Percentiles rank a stretch among this genome's conserved stretches.
These are phyloP conservation scores for Itoplectis maculator DNA, from an alignment of 2,888 invertebrate species.

Conservation along the genomic window DNA sequence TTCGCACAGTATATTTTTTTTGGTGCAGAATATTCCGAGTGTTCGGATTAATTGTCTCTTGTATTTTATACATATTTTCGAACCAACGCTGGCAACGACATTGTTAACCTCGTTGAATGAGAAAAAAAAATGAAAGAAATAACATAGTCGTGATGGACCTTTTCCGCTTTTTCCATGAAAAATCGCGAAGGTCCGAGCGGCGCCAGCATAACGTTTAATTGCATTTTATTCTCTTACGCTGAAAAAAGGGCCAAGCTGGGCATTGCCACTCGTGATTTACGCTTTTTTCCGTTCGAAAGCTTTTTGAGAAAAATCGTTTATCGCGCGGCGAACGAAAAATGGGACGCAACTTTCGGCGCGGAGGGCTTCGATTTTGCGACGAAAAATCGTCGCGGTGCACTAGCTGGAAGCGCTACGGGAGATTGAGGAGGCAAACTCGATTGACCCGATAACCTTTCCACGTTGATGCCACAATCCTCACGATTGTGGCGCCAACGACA, in stretches of 20 bases:
- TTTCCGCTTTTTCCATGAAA: background rate
- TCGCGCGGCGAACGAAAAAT: background rate
- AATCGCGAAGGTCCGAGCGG: background rate
- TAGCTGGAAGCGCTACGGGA: slow-evolving; percentile 11
- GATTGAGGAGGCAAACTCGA: slow-evolving; percentile 60
- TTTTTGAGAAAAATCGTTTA: slow-evolving; percentile 11
- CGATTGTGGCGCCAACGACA: too few relatives aligned
- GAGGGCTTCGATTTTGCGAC: slow-evolving; percentile 20
- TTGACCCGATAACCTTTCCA: slow-evolving; percentile 64
- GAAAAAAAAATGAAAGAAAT: background rate
- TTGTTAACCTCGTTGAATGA: background rate
- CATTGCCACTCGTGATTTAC: background rate
- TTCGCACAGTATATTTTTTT: background rate
- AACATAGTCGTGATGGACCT: background rate
- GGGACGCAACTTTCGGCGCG: background rate
- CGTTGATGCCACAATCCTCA: too few relatives aligned
- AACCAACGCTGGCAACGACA: background rate
- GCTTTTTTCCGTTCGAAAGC: background rate
- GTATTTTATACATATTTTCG: slow-evolving; percentile 4
- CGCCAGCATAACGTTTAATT: background rate
- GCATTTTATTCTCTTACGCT: background rate
- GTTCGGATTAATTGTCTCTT: background rate
- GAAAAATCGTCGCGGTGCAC: slow-evolving; percentile 7
- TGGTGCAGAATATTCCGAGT: background rate
- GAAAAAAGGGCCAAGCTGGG: background rate